Conservation (phyloP, 2,888 invertebrate genomes). For the Scaptodrosophila latifasciaeformis region DNA sequence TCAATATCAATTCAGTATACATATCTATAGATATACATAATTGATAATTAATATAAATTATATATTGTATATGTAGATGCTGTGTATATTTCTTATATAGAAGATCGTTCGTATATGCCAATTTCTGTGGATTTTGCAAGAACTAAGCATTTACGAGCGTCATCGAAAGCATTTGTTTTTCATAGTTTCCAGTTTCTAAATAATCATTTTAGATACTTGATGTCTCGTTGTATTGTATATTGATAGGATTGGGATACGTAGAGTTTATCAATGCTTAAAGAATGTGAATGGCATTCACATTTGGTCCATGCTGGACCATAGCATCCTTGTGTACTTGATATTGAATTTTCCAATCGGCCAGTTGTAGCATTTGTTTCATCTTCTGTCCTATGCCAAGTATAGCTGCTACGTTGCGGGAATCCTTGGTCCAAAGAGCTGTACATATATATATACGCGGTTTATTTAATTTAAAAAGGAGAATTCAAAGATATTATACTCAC, state of each 20-base stretch:
- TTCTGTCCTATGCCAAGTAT: conserved; percentile 90
- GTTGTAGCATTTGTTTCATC: conserved; percentile 87
- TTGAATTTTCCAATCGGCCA: conserved; percentile 77
- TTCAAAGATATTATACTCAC: conserved; percentile 74
- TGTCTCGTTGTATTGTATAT: too few species aligned
- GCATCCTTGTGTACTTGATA: conserved; percentile 90
- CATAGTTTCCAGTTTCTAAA: too few species aligned
- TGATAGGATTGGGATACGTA: not conserved
- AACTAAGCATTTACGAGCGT: conserved; percentile 31
- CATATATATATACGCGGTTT: too few species aligned
- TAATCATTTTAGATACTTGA: too few species aligned
- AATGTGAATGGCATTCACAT: not conserved
- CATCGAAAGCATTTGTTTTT: too few species aligned
- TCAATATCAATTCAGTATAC: too few species aligned
- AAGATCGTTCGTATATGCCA: conserved; percentile 27
- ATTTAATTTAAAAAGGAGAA: not conserved
- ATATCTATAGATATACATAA: too few species aligned
- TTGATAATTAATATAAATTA: too few species aligned
- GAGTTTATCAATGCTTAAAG: not conserved
- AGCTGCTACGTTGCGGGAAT: conserved; percentile 83
- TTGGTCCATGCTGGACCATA: conserved; percentile 85
- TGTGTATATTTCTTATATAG: conserved; percentile 3
- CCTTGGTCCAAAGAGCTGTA: conserved; percentile 89
- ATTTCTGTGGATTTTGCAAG: conserved; percentile 13
- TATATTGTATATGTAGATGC: not conserved